Evolutionary conservation across 1,140 invertebrate genomes (phyloP).

Genomic region (Apocrypta bakeri): DNA sequence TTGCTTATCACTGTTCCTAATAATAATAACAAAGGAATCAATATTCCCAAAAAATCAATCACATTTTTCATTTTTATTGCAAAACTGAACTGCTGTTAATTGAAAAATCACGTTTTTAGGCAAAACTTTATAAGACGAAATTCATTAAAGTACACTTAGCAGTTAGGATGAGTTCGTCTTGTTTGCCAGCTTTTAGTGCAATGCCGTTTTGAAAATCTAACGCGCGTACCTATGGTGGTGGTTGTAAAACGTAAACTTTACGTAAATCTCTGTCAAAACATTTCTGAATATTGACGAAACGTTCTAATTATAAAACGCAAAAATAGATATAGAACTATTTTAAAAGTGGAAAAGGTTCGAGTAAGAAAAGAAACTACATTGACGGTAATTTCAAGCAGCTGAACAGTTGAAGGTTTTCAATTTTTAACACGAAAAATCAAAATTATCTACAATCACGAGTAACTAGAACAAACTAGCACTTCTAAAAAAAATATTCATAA

Average conservation of each 20-base stretch:
- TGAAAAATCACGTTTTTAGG: not conserved
- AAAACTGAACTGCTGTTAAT: not conserved
- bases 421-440: too few relatives aligned
- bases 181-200: not conserved
- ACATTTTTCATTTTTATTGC: not conserved
- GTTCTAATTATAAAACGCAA: not conserved
- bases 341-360: too few relatives aligned
- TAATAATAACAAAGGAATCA: constrained; percentile 9
- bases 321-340: too few relatives aligned
- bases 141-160: not conserved
- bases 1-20: constrained; percentile 91
- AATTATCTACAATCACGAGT: too few relatives aligned
- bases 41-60: not conserved
- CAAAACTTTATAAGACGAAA: not conserved
- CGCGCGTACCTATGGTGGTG: not conserved
- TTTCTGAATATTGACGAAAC: not conserved
- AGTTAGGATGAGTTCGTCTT: not conserved
- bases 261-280: not conserved
- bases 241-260: not conserved
- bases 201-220: not conserved
- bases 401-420: too few relatives aligned
- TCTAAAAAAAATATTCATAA: too few relatives aligned
- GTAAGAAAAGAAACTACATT: too few relatives aligned
- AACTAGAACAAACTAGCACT: too few relatives aligned
- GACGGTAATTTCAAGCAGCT: too few relatives aligned